phyloP scores from a whole-genome alignment of 1,140 invertebrate species.

The Cydia pomonella region DNA sequence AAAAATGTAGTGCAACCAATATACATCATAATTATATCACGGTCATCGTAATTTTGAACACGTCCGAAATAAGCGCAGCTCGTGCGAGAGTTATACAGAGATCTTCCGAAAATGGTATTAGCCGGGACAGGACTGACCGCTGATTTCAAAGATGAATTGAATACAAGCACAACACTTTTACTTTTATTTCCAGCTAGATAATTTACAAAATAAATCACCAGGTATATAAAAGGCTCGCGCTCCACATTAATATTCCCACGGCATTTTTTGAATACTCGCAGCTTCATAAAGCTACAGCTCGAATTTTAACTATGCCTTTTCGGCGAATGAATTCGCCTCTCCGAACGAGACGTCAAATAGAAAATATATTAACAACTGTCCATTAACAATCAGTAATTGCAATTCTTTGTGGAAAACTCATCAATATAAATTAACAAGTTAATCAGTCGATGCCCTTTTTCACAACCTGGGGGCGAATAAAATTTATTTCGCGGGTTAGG shows the following conservation, averaged over 20 bases:
- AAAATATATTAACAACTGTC: neutral
- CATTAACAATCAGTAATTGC: constrained; percentile 22
- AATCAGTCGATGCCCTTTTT: constrained; percentile 40
- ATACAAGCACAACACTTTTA: constrained; percentile 1
- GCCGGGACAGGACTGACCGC: neutral
- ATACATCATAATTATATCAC: too few species aligned
- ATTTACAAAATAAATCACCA: constrained; percentile 16
- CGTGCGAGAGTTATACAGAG: constrained; percentile 34
- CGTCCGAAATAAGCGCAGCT: constrained; percentile 38
- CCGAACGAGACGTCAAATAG: neutral
- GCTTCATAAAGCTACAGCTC: constrained; percentile 8
- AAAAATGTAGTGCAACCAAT: too few species aligned
- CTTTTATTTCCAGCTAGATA: neutral
- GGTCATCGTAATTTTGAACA: too few species aligned
- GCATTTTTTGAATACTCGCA: neutral
- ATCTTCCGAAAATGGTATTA: constrained; percentile 1
- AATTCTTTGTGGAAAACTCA: constrained; percentile 23
- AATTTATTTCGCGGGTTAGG: constrained; percentile 69
- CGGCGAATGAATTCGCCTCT: neutral
- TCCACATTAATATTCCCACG: constrained; percentile 1
- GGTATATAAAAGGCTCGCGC: neutral
- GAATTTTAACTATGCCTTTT: neutral
- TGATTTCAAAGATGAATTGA: constrained; percentile 20
- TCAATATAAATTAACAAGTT: constrained; percentile 46
- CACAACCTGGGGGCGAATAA: constrained; percentile 51